Base-by-base conservation (phyloP, 2,888 invertebrate species). In the Mythimna albipuncta region DNA sequence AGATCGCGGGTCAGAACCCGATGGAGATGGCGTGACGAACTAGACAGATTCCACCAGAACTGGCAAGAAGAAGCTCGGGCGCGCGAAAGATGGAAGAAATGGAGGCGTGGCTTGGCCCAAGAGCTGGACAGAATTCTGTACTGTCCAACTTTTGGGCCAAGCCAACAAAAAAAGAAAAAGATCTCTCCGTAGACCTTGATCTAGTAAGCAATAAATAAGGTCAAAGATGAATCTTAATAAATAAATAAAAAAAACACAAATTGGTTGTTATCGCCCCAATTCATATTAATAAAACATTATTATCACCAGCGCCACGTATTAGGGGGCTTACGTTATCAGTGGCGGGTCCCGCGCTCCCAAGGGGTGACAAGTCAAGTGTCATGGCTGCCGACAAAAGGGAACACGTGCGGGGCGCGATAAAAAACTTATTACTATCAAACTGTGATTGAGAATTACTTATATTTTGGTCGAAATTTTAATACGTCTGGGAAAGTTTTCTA, bases 341-440 rank as follows among this genome's bases (percentile, higher is more conserved):
- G 50, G 59, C 32, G 63, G 52, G 58, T 58, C 44, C 21, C 66
- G 35, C n/a, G 26, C 66, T 77, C 77, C 77, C 79, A 68, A 44
- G 77, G 82, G 84, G 79, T 73, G 70, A 50, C 35, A 75, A 82
- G 80, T 87, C 81, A 84, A 87, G 82, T 87, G 75, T 75, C 63
- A 81, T 62, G 76, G 76, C 54, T 38, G 68, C 54, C 69, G 65
- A 73, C 67, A 75, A 85, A 81, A 79, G 54, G 21, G 57, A 21
- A 13, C 83, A 57, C 77, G 85, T 82, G 85, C 61, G 21, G 32
- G 64, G 65, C 59, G 77, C 61, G 72, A 81, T 79, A 73, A 68
- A 68, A 76, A 77, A 69, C 21, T 38, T 55, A 85, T 84, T 80
- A 69, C 52, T 64, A 72, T 72, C 58, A 63, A 73, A 73, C 65